Conservation (phyloP, 2,113 vertebrate genomes). For the Ailuropoda melanoleuca region DNA sequence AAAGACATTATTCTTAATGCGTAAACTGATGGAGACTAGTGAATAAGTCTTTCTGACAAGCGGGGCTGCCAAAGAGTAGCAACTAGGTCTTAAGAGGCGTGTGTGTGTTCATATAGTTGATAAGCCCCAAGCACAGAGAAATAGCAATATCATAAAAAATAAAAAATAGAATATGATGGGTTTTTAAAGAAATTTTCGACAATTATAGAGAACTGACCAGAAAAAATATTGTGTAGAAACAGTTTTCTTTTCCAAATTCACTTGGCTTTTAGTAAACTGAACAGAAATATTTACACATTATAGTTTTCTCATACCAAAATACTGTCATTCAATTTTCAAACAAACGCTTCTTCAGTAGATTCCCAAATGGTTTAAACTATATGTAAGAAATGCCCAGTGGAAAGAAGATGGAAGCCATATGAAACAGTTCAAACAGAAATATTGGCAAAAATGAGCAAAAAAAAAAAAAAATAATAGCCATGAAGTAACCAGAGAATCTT, state of each 20-base stretch:
- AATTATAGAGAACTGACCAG: constrained; percentile 29
- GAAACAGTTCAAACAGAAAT: constrained; percentile 10
- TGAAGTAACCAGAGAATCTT: background rate
- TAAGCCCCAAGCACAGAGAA: constrained; percentile 28
- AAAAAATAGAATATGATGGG: background rate
- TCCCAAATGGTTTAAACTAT: constrained; percentile 37
- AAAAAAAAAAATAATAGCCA: background rate
- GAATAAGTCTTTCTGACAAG: constrained; percentile 74
- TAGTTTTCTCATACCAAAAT: constrained; percentile 51
- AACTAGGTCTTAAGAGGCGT: constrained; percentile 20
- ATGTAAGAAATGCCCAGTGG: background rate
- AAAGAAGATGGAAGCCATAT: background rate
- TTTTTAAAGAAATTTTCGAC: background rate
- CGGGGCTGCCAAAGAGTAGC: constrained; percentile 52
- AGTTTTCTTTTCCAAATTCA: constrained; percentile 34
- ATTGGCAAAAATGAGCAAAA: constrained; percentile 12
- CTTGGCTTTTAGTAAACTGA: constrained; percentile 42
- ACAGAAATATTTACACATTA: constrained; percentile 55
- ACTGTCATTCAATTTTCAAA: constrained; percentile 57
- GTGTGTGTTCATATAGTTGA: constrained; percentile 7
- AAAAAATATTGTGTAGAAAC: constrained; percentile 19
- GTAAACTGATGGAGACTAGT: constrained; percentile 62
- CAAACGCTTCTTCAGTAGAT: background rate
- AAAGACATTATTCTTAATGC: constrained; percentile 73
- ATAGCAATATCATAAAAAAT: background rate